Percentiles rank a stretch among this genome's conserved stretches.
These are phyloP conservation scores for Sinosuthora webbiana DNA, from an alignment of 2,113 vertebrate species.

Conservation along the genomic window DNA sequence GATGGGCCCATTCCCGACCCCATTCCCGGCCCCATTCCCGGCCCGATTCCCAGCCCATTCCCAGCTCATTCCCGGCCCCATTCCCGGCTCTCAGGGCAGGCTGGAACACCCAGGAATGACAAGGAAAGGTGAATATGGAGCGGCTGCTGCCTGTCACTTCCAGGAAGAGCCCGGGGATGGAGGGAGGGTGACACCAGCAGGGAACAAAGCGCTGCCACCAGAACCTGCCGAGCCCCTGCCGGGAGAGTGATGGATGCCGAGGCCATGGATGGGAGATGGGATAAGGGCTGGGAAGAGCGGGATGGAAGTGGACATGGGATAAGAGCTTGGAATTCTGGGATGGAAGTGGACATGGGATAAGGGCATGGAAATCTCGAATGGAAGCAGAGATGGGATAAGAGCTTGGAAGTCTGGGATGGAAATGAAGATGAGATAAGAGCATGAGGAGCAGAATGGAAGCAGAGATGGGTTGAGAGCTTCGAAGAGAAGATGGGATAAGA, in stretches of 20 bases:
- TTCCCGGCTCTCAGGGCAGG: background rate
- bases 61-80: background rate
- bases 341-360: background rate
- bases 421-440: accelerated
- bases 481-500: no score
- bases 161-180: accelerated
- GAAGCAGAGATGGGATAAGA: no score
- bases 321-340: background rate
- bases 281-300: background rate
- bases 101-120: background rate
- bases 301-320: background rate
- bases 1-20: no score
- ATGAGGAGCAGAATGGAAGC: no score
- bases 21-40: no score
- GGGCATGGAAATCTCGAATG: no score
- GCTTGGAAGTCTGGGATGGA: background rate
- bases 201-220: accelerated
- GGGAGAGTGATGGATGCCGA: background rate
- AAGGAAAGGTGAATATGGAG: accelerated
- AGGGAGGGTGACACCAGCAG: background rate
- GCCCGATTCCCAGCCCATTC: no score
- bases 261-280: background rate
- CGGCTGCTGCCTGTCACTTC: no score
- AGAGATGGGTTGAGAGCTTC: no score
- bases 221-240: background rate